These are phyloP conservation scores for Etheostoma cragini DNA, from an alignment of 2,113 vertebrate genomes.

Conservation along the genomic window DNA sequence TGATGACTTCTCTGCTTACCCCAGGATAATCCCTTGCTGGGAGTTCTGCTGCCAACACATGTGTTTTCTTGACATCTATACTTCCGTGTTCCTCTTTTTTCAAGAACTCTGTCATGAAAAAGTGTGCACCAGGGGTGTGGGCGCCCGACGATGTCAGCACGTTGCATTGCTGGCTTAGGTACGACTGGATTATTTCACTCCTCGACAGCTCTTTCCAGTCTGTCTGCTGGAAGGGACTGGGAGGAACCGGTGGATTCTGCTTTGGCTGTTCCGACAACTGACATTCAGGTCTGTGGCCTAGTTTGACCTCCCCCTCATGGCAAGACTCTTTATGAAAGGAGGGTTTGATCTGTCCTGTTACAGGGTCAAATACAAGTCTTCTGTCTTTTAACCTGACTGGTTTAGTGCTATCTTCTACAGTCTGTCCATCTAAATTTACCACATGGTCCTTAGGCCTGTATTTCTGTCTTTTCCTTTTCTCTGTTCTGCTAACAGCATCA, in stretches of 20 bases:
- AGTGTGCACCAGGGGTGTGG: conserved; percentile 87
- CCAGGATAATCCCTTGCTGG: conserved; percentile 88
- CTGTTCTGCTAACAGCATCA: conserved; percentile 82
- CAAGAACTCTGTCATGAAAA: conserved; percentile 91
- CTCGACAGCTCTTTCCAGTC: conserved; percentile 95
- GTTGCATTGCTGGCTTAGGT: conserved; percentile 94
- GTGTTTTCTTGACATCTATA: conserved; percentile 85
- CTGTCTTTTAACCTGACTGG: conserved; percentile 93
- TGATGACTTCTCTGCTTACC: conserved; percentile 85
- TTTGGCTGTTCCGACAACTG: conserved; percentile 86
- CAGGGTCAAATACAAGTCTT: conserved; percentile 91
- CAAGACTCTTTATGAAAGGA: conserved; percentile 87
- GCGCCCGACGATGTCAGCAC: conserved; percentile 90
- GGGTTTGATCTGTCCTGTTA: conserved; percentile 92
- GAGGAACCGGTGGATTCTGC: conserved; percentile 83
- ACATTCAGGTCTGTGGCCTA: conserved; percentile 73
- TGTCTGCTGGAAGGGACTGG: conserved; percentile 92
- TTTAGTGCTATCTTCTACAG: conserved; percentile 86
- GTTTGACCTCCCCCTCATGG: conserved; percentile 73
- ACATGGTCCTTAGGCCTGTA: conserved; percentile 86
- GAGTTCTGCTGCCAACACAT: conserved; percentile 84
- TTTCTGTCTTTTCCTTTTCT: conserved; percentile 89
- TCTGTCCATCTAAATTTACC: conserved; percentile 84
- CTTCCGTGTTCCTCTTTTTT: conserved; percentile 88
- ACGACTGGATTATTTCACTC: conserved; percentile 94